Percentiles rank a stretch among this genome's conserved stretches.
Evolutionary conservation across 2,113 vertebrate genomes (phyloP).

Genomic region (Corythaeola cristata): DNA sequence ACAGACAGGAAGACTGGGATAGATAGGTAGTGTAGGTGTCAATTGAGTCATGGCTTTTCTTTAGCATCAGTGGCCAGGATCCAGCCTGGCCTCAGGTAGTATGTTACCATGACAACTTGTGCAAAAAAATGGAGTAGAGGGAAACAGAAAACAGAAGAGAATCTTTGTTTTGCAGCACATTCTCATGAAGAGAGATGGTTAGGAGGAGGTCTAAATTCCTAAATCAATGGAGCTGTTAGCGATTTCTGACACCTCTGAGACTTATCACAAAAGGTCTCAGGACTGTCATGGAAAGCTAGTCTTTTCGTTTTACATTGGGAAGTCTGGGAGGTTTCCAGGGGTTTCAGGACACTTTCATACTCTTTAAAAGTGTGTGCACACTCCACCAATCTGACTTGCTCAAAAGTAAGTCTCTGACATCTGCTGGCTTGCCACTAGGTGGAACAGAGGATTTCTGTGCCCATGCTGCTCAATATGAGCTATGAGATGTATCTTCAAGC

Average conservation of each 20-base stretch:
- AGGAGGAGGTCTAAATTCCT: neutral
- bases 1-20: neutral
- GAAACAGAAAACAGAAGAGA: neutral
- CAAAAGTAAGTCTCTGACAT: neutral
- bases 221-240: neutral
- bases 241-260: neutral
- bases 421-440: neutral
- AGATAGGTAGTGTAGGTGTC: neutral
- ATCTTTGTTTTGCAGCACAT: neutral
- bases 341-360: neutral
- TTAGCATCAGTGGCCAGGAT: neutral
- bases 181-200: neutral
- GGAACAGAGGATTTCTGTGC: neutral
- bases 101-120: neutral
- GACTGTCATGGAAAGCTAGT: neutral
- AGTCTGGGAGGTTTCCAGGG: neutral
- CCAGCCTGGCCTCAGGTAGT: neutral
- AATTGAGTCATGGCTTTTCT: neutral
- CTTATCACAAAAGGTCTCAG: neutral
- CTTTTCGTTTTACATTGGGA: neutral
- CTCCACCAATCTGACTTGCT: neutral
- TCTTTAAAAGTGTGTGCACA: neutral
- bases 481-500: neutral
- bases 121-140: neutral
- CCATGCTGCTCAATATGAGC: neutral